These are phyloP conservation scores for Atherinomorus stipes DNA, from an alignment of 2,113 vertebrate species.

Conservation along the genomic window DNA sequence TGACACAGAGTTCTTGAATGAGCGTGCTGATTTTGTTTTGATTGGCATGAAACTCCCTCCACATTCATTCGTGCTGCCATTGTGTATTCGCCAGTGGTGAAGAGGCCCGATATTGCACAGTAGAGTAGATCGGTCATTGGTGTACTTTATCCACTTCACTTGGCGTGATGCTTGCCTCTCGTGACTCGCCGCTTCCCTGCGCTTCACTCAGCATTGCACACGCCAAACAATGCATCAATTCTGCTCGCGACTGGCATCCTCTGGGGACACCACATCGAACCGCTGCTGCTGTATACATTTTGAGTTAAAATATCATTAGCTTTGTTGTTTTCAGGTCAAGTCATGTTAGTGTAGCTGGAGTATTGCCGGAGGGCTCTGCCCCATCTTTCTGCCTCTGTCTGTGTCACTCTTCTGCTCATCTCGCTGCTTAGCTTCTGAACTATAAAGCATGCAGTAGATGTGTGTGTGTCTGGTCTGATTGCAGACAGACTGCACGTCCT, in stretches of 20 bases:
- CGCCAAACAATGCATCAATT: constrained; percentile 75
- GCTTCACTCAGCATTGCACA: constrained; percentile 67
- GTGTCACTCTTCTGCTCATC: constrained; percentile 33
- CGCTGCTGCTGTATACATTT: constrained; percentile 66
- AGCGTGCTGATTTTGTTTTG: constrained; percentile 63
- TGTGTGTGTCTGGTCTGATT: constrained; percentile 3
- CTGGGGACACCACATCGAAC: constrained; percentile 59
- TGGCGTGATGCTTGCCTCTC: constrained; percentile 79
- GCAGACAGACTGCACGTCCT: constrained; percentile 1
- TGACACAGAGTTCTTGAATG: constrained; percentile 39
- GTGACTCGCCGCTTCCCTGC: constrained; percentile 79
- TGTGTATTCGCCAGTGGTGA: constrained; percentile 45
- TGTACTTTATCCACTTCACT: constrained; percentile 78
- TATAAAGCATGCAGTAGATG: constrained; percentile 8
- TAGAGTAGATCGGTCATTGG: constrained; percentile 74
- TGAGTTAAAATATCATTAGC: constrained; percentile 79
- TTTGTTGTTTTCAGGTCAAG: constrained; percentile 85
- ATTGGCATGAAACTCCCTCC: constrained; percentile 46
- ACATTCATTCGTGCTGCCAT: constrained; percentile 36
- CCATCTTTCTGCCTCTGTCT: constrained; percentile 21
- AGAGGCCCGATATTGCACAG: constrained; percentile 69
- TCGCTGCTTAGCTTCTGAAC: constrained; percentile 47
- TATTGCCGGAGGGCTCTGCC: constrained; percentile 63
- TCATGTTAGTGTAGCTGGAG: constrained; percentile 69
- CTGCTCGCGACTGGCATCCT: constrained; percentile 60